Conservation (phyloP, 2,113 vertebrate species). For the Neofelis nebulosa region DNA sequence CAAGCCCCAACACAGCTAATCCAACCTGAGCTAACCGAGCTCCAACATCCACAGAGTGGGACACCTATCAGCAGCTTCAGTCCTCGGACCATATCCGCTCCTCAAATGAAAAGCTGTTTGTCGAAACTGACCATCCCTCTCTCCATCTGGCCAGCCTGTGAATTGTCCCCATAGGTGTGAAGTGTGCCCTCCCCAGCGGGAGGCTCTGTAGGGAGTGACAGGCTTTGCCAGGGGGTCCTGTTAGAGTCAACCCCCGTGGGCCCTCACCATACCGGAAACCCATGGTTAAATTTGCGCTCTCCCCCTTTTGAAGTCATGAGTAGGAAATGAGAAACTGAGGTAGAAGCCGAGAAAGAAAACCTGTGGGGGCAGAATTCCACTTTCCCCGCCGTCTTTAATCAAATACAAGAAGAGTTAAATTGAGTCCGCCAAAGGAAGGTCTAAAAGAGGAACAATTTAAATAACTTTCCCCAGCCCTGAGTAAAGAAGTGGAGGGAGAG, state of each 20-base stretch:
- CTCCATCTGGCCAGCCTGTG: neutral
- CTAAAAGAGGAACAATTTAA: neutral
- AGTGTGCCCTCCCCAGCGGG: neutral
- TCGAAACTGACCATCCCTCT: neutral
- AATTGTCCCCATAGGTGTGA: neutral
- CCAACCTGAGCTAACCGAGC: neutral
- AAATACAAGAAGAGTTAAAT: neutral
- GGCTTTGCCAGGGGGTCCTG: neutral
- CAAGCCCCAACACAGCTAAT: rapidly evolving
- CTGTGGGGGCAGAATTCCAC: neutral
- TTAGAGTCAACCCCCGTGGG: neutral
- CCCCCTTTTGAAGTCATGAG: neutral
- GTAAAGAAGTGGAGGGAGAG: neutral
- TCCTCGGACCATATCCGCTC: neutral
- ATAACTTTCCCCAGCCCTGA: neutral
- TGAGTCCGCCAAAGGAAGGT: neutral
- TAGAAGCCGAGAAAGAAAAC: neutral
- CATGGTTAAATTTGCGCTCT: neutral
- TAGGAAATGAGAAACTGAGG: slow-evolving; percentile 29
- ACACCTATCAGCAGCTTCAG: neutral
- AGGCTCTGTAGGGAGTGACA: neutral
- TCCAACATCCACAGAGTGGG: neutral
- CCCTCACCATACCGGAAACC: neutral
- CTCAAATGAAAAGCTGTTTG: neutral
- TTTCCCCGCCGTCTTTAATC: neutral